Evolutionary conservation across 2,888 invertebrate species (phyloP), one percentile per base, ranked within the genome.

Genomic region (Hetaerina titia): DNA sequence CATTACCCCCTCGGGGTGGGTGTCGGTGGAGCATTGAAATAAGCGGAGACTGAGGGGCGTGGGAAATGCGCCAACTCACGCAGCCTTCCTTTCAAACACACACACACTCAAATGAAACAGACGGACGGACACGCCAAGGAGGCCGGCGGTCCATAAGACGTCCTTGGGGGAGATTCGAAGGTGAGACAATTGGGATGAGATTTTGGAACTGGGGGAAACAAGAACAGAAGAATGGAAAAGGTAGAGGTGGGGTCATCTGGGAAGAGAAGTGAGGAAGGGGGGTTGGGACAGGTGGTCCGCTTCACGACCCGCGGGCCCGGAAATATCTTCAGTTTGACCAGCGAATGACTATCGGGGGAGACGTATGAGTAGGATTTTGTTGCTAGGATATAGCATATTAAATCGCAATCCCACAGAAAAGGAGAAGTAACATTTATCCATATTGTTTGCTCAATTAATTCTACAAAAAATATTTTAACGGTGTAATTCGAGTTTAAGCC

Each of bases 1-100:
- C 58, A 89, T 89, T 89, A 89, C 57, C 45, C 58, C 89, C 56
- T 5, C 17, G 58, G 89, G 58, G 57, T 22, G n/a, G 57, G 57
- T 81, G 81, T 22, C 15, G 81, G 81, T 11, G 19, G 74, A 74
- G 81, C 31, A 81, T 81, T 81, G 81, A 81, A 81, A 81, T 69
- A n/a, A 69, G 69, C n/a, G 45, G 19, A 13, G n/a, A 69, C 19
- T 56, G 56, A 56, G 19, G 58, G 89, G 58, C 57, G 89, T 89
- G 57, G 89, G 89, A 89, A 89, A 89, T 31, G 57, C 58, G 89
- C 89, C 89, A 22, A 89, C n/a, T 89, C 89, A 89, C 89, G 89
- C 89, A 89, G 57, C 56, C 88, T 56, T 45, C 58, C 89, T 56
- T 58, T 15, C 57, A 17, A 15, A 13, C 89, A 57, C 25, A 57